Conservation (phyloP, 64 coral and sea anemone species). For the Exaiptasia diaphana region DNA sequence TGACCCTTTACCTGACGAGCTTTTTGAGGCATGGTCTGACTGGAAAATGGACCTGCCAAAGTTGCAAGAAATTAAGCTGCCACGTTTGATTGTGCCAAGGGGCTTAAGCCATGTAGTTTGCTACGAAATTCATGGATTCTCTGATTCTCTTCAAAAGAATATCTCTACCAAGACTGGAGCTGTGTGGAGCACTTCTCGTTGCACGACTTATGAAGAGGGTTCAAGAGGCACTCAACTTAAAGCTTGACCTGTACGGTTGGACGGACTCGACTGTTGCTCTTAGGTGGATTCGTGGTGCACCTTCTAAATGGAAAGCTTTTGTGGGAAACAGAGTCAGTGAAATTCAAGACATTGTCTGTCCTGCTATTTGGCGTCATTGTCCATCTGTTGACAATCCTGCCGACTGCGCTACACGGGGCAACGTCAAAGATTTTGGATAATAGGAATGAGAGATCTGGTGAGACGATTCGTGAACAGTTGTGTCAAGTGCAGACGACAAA, state of each 20-base stretch:
- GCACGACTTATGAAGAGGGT: background rate
- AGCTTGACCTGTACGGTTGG: background rate
- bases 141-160: background rate
- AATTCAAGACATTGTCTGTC: constrained; percentile 26
- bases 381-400: background rate
- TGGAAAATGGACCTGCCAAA: background rate
- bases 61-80: background rate
- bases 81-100: constrained; percentile 5
- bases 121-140: constrained; percentile 21
- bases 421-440: constrained; percentile 26
- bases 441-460: background rate
- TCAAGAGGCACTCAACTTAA: background rate
- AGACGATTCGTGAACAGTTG: constrained; percentile 7
- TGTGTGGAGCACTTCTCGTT: background rate
- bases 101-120: background rate
- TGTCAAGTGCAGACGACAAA: constrained; percentile 21
- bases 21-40: background rate
- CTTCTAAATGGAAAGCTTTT: background rate
- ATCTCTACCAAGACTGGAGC: background rate
- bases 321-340: constrained; percentile 31
- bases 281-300: background rate
- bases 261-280: constrained; percentile 18
- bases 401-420: background rate
- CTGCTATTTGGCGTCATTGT: background rate
- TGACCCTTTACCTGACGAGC: background rate